phyloP scores from a whole-genome alignment of 1,140 invertebrate genomes.

The Coptotermes formosanus region DNA sequence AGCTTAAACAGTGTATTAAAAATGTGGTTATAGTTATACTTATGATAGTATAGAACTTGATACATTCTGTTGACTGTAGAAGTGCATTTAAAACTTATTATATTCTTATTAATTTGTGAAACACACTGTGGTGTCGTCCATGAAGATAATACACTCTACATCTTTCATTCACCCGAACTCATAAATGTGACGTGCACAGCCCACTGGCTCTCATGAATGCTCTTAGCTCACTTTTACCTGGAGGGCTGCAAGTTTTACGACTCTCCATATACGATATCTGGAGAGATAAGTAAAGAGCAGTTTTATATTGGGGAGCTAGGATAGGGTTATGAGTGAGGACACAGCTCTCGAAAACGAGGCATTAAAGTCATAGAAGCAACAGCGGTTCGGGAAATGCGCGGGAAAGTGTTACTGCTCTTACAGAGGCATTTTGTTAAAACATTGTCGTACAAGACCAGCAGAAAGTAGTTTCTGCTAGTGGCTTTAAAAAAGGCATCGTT shows the following conservation, averaged over 20 bases:
- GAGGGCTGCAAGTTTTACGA: not conserved
- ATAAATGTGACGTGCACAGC: too few relatives aligned
- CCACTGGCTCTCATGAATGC: too few relatives aligned
- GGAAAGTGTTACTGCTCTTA: not conserved
- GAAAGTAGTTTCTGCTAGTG: not conserved
- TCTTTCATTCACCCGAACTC: too few relatives aligned
- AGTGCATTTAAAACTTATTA: too few relatives aligned
- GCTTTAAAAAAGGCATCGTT: not conserved
- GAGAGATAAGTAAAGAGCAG: not conserved
- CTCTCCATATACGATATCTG: constrained; percentile 2
- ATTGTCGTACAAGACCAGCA: not conserved
- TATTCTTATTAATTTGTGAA: too few relatives aligned
- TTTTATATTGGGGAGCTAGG: not conserved
- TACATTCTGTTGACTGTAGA: too few relatives aligned
- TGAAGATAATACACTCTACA: too few relatives aligned
- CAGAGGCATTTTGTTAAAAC: not conserved
- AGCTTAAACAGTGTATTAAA: too few relatives aligned
- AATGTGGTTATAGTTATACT: too few relatives aligned
- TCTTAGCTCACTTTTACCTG: not conserved
- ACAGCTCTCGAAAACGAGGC: not conserved
- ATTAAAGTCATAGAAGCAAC: not conserved
- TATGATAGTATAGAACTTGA: too few relatives aligned
- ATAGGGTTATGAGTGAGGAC: not conserved
- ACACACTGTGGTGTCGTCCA: too few relatives aligned
- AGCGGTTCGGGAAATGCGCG: not conserved